Conservation (phyloP, 2,797 vertebrate genomes). For the Myripristis murdjan region DNA sequence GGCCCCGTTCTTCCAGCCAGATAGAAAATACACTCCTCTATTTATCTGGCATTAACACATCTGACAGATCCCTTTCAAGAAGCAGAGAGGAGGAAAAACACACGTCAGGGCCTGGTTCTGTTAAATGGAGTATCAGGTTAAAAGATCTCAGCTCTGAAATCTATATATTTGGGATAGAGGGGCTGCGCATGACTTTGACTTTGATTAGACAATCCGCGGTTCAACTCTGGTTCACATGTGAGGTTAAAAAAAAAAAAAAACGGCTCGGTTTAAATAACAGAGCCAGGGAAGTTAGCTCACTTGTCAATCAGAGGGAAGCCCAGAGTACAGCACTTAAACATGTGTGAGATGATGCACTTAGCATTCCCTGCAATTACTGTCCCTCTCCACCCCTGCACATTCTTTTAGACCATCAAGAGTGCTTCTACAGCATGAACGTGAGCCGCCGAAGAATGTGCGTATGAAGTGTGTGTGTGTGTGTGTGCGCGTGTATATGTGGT, state of each 20-base stretch:
- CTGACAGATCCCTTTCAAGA: slow-evolving; percentile 57
- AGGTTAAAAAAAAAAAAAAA: slow-evolving; percentile 18
- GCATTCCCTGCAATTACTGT: slow-evolving; percentile 77
- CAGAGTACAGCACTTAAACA: slow-evolving; percentile 67
- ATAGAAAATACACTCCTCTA: slow-evolving; percentile 49
- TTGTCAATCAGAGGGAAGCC: slow-evolving; percentile 67
- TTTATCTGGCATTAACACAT: slow-evolving; percentile 60
- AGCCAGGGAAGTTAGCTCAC: slow-evolving; percentile 47
- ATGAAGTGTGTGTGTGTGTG: background rate
- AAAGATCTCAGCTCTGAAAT: slow-evolving; percentile 7
- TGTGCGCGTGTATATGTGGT: slow-evolving; percentile 31
- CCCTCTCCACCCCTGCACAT: slow-evolving; percentile 65
- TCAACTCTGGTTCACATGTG: slow-evolving; percentile 13
- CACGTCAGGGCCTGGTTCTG: slow-evolving; percentile 26
- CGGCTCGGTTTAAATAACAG: slow-evolving; percentile 45
- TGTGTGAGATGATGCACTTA: slow-evolving; percentile 72
- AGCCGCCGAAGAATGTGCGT: slow-evolving; percentile 24
- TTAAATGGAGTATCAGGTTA: slow-evolving; percentile 35
- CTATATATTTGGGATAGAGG: slow-evolving; percentile 2
- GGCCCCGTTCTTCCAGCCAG: slow-evolving; percentile 46
- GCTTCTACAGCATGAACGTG: slow-evolving; percentile 48
- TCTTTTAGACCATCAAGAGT: slow-evolving; percentile 60
- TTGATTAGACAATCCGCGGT: slow-evolving; percentile 30
- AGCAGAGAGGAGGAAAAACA: slow-evolving; percentile 20
- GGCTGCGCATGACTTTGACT: slow-evolving; percentile 33